Base-by-base conservation (phyloP, 2,888 invertebrate genomes). In the Apotomis capreana region DNA sequence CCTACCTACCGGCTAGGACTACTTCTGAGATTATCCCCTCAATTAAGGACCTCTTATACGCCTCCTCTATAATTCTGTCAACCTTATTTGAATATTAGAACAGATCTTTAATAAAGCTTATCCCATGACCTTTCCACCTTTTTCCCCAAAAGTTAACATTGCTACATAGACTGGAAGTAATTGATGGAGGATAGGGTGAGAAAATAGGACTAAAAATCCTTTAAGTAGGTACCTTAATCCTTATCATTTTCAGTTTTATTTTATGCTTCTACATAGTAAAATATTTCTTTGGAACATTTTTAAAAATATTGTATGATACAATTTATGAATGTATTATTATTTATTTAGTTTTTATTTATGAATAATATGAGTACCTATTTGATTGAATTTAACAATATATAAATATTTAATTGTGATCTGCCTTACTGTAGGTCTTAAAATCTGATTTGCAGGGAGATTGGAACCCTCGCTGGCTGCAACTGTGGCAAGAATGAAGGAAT, bases 1-100 rank as follows among this genome's bases (percentile, higher is more conserved):
- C 76, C 74, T 12, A 8, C 76, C 74, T 71, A 73, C 72, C 71
- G 40, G 40, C 75, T 76, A 73, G 72, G 77, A 76, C 78, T 81
- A 79, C 81, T 81, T 79, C 82, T 74, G 76, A 79, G 80, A 83
- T 84, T 80, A 83, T 81, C 78, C 81, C 77, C 74, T 81, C 77
- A 79, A 82, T 83, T 82, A 49, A 49, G 49, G 5, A 78, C 78
- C 78, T 80, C 77, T 76, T 75, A 75, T 58, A 64, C 59, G 36
- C 59, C 40, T 54, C 37, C 65, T 26, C 44, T 60, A 55, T 60
- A 55, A 70, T 65, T 65, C 59, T 13, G 13, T 37, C 36, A 37
- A 12, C 46, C 54, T 54, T 65, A 55, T 70, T 65, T 40, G 69
- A 63, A 69, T 65, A 55, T 9, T 49, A 49, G 49, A 67, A 67